phyloP scores from a whole-genome alignment of 1,140 invertebrate species.

The Marisa cornuarietis region DNA sequence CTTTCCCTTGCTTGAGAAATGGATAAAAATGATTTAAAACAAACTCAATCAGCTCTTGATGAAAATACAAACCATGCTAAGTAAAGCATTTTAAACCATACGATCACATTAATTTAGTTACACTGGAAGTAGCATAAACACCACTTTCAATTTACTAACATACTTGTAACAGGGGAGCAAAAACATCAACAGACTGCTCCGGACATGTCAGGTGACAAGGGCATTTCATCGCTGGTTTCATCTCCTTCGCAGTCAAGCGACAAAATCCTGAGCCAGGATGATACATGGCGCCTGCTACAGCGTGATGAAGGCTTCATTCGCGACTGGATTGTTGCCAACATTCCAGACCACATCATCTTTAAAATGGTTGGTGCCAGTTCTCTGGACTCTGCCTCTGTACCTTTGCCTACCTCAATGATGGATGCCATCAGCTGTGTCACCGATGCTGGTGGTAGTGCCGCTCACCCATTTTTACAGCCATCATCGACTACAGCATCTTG shows the following conservation, averaged over 20 bases:
- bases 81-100: no score
- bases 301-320: constrained; percentile 20
- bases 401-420: background rate
- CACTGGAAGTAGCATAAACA: no score
- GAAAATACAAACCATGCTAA: no score
- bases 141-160: no score
- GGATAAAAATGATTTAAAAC: no score
- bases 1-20: no score
- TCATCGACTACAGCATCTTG: background rate
- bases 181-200: no score
- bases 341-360: constrained; percentile 24
- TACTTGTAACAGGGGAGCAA: no score
- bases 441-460: background rate
- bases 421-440: background rate
- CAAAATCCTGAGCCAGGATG: constrained; percentile 22
- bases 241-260: constrained; percentile 4
- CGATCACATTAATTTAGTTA: no score
- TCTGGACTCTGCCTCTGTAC: background rate
- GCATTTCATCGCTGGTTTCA: background rate
- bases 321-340: constrained; percentile 22
- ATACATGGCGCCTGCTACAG: constrained; percentile 18
- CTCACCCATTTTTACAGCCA: background rate
- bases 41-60: no score
- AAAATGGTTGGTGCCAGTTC: constrained; percentile 18
- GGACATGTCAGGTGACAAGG: no score